Evolutionary conservation across 1,140 invertebrate genomes (phyloP).

Genomic region (Cotesia glomerata): DNA sequence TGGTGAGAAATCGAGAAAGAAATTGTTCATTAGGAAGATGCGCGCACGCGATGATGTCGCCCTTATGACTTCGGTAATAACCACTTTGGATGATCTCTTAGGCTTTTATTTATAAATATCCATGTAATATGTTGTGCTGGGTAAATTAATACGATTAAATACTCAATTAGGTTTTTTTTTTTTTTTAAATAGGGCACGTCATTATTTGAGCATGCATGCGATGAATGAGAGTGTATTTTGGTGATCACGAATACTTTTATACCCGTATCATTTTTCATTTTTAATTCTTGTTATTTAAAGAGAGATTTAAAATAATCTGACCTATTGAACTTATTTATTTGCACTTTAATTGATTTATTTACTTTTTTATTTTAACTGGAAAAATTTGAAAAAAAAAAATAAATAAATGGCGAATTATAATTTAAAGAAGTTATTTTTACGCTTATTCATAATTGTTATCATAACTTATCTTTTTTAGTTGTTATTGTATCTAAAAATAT

Average conservation of each 20-base stretch:
- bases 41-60: slow-evolving; percentile 27
- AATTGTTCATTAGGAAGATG: slow-evolving; percentile 34
- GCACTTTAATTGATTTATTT: background rate
- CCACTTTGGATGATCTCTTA: background rate
- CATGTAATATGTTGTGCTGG: no score
- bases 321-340: background rate
- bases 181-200: no score
- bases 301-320: background rate
- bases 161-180: no score
- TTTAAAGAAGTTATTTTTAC: background rate
- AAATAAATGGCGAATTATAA: background rate
- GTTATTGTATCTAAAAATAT: background rate
- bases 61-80: slow-evolving; percentile 19
- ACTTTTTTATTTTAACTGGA: background rate
- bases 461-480: background rate
- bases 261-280: no score
- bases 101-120: slow-evolving; percentile 10
- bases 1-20: slow-evolving; percentile 9
- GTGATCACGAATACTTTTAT: no score
- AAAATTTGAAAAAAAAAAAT: background rate
- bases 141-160: no score
- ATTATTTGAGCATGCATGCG: no score
- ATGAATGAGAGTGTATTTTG: background rate
- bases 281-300: background rate
- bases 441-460: background rate